A percentile compares a stretch with the other conserved stretches of the same genome.
Evolutionary conservation across 2,113 vertebrate genomes (phyloP).

Genomic region (Petrocephalus microphthalmus): DNA sequence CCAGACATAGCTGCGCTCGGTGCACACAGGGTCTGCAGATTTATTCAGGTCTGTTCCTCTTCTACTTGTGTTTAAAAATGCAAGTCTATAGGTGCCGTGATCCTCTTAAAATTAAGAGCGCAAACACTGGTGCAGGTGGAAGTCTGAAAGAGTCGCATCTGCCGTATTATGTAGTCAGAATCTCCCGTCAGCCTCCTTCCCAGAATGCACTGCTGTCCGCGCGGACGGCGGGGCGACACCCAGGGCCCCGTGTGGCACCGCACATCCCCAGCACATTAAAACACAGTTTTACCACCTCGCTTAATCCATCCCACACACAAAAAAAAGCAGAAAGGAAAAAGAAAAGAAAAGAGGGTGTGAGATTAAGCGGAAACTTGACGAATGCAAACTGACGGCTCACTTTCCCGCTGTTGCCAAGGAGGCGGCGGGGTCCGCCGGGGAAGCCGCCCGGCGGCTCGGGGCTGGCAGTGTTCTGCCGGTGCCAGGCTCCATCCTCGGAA

Average conservation of each 20-base stretch:
- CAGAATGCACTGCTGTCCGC: not conserved
- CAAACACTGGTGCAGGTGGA: not conserved
- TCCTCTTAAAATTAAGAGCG: not conserved
- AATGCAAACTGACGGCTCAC: slow-evolving; percentile 64
- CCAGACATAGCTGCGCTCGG: not conserved
- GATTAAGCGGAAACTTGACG: slow-evolving; percentile 65
- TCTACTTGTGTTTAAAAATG: not conserved
- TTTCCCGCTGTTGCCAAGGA: slow-evolving; percentile 64
- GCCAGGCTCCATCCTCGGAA: slow-evolving; percentile 38
- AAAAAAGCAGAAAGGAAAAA: slow-evolving; percentile 51
- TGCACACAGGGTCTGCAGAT: not conserved
- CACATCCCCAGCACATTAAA: slow-evolving; percentile 55
- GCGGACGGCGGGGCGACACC: not conserved
- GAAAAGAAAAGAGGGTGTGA: slow-evolving; percentile 43
- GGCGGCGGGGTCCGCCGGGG: slow-evolving; percentile 50
- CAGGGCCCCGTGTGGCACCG: not conserved
- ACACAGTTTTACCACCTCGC: slow-evolving; percentile 71
- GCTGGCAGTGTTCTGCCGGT: slow-evolving; percentile 39
- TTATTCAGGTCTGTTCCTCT: not conserved
- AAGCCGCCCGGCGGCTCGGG: slow-evolving; percentile 39
- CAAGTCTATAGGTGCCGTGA: not conserved
- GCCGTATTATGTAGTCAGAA: not conserved
- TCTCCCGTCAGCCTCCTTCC: not conserved
- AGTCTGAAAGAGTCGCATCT: not conserved
- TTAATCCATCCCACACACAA: slow-evolving; percentile 62